A percentile compares a stretch with the other conserved stretches of the same genome.
Conservation (phyloP, 1,140 invertebrate genomes). For the Grapholita molesta region DNA sequence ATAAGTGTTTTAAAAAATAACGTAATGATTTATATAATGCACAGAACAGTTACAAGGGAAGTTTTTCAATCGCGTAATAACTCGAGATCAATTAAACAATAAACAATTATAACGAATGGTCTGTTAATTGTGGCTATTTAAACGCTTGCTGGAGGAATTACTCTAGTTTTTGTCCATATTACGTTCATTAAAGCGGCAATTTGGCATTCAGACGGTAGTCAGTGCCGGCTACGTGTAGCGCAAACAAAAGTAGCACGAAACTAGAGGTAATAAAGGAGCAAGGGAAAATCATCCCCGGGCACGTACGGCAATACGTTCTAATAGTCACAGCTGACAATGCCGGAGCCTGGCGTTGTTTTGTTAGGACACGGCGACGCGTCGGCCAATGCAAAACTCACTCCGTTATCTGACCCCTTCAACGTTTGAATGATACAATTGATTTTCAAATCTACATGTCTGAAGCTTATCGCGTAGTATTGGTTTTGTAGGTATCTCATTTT, state of each 20-base stretch:
- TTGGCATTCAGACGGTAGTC: constrained; percentile 44
- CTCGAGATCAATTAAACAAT: constrained; percentile 32
- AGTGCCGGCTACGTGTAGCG: constrained; percentile 42
- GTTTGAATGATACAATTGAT: neutral
- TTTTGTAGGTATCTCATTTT: neutral
- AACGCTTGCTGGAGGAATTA: constrained; percentile 24
- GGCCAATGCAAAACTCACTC: constrained; percentile 53
- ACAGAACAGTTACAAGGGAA: neutral
- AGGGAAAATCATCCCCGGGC: constrained; percentile 42
- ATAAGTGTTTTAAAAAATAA: neutral
- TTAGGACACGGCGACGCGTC: constrained; percentile 50
- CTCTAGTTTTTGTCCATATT: constrained; percentile 26
- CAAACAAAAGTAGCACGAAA: constrained; percentile 56
- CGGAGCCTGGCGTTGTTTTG: constrained; percentile 60
- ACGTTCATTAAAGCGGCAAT: constrained; percentile 38
- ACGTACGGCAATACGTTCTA: constrained; percentile 67
- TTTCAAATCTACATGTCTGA: neutral
- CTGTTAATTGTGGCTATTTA: constrained; percentile 31
- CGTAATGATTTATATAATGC: constrained; percentile 14
- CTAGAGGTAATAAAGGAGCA: constrained; percentile 52
- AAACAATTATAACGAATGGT: constrained; percentile 35
- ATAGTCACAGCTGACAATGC: constrained; percentile 58
- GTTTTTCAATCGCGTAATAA: constrained; percentile 26
- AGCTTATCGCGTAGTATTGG: neutral
- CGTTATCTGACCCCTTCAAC: constrained; percentile 30